Evolutionary conservation across 2,113 vertebrate species (phyloP).

Genomic region (Tonatia bakeri): DNA sequence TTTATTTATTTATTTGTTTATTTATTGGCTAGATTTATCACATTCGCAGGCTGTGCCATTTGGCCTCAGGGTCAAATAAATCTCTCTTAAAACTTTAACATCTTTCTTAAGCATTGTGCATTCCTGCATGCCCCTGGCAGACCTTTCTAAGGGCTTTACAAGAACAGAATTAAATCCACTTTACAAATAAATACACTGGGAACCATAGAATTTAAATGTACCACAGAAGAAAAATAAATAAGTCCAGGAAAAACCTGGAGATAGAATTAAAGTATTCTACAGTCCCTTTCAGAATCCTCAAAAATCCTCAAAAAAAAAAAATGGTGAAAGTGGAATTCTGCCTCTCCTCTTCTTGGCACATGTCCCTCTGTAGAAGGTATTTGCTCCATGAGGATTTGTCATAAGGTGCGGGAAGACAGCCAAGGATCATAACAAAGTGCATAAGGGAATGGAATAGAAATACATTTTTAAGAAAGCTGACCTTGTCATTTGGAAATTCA

Average conservation of each 20-base stretch:
- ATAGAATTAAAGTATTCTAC: background rate
- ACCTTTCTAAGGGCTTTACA: conserved; percentile 27
- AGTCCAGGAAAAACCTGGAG: background rate
- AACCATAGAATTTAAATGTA: conserved; percentile 9
- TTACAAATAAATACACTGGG: conserved; percentile 55
- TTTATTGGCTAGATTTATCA: conserved; percentile 73
- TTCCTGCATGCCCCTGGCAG: background rate
- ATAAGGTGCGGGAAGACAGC: background rate
- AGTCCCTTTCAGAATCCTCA: background rate
- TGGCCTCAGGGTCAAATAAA: conserved; percentile 67
- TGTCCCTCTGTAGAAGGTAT: background rate
- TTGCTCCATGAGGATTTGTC: background rate
- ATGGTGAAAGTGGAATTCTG: background rate
- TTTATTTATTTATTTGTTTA: conserved; percentile 76
- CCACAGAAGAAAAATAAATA: background rate
- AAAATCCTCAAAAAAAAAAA: background rate
- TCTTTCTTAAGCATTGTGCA: conserved; percentile 31
- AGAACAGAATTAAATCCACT: conserved; percentile 52
- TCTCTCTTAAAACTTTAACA: conserved; percentile 60
- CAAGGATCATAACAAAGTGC: conserved; percentile 4
- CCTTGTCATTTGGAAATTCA: background rate
- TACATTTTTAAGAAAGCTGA: background rate
- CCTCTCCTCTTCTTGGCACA: background rate
- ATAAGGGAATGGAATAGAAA: conserved; percentile 3
- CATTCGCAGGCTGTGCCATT: conserved; percentile 58